phyloP scores from a whole-genome alignment of 2,888 invertebrate genomes.

The Clostera curtula region DNA sequence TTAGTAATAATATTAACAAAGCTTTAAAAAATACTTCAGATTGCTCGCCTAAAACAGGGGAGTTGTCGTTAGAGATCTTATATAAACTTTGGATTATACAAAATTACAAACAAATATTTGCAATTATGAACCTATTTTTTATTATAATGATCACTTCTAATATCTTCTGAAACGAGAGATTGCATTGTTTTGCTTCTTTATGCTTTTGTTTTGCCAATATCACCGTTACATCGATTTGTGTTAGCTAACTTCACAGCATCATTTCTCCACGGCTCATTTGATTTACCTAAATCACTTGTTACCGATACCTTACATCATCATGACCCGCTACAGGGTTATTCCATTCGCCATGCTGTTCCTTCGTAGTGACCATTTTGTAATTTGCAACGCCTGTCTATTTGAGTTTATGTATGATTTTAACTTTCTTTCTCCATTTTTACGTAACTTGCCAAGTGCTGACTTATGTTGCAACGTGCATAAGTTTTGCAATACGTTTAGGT shows the following conservation, averaged over 20 bases:
- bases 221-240: slow-evolving; percentile 33
- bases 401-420: slow-evolving; percentile 24
- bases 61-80: too few relatives aligned
- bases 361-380: slow-evolving; percentile 34
- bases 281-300: slow-evolving; percentile 44
- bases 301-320: slow-evolving; percentile 33
- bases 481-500: too few relatives aligned
- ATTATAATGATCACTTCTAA: too few relatives aligned
- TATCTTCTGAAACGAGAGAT: too few relatives aligned
- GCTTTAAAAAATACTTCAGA: too few relatives aligned
- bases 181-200: too few relatives aligned
- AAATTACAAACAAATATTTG: too few relatives aligned
- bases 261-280: slow-evolving; percentile 45
- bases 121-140: too few relatives aligned
- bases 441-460: slow-evolving; percentile 30
- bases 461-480: slow-evolving; percentile 8
- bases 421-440: slow-evolving; percentile 35
- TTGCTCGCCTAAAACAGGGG: too few relatives aligned
- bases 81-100: too few relatives aligned
- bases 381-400: slow-evolving; percentile 36
- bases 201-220: slow-evolving; percentile 21
- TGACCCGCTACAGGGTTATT: slow-evolving; percentile 23
- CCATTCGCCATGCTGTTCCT: slow-evolving; percentile 39
- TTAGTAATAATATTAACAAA: too few relatives aligned
- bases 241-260: slow-evolving; percentile 44